Evolutionary conservation across 2,113 vertebrate genomes (phyloP).

Genomic region (Genyomyrus donnyi): DNA sequence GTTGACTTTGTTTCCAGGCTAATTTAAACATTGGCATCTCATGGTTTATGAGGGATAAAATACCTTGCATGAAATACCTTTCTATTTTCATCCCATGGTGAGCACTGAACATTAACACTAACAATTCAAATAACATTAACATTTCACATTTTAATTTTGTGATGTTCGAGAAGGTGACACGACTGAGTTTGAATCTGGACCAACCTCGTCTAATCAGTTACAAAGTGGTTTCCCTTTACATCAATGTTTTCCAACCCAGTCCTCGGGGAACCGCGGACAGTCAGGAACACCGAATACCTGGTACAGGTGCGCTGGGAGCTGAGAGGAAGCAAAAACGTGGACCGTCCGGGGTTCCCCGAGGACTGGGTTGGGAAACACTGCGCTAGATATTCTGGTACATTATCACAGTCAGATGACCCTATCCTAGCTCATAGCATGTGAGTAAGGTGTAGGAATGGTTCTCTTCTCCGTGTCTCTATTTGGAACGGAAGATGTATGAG

Average conservation of each 20-base stretch:
- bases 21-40: neutral
- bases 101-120: neutral
- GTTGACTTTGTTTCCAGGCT: neutral
- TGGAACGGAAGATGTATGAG: neutral
- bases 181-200: neutral
- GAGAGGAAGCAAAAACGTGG: too few relatives aligned
- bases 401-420: neutral
- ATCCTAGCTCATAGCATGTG: neutral
- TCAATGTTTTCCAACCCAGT: too few relatives aligned
- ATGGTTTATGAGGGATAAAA: neutral
- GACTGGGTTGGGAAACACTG: neutral
- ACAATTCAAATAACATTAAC: neutral
- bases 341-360: too few relatives aligned
- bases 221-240: neutral
- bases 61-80: neutral
- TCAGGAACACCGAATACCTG: too few relatives aligned
- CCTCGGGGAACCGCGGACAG: too few relatives aligned
- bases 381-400: neutral
- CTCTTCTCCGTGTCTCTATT: neutral
- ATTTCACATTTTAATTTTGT: neutral
- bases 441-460: neutral
- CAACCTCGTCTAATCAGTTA: neutral
- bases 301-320: too few relatives aligned
- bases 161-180: neutral
- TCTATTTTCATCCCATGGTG: neutral